These are phyloP conservation scores for Pterocles gutturalis DNA, from an alignment of 2,113 vertebrate species.

Conservation along the genomic window DNA sequence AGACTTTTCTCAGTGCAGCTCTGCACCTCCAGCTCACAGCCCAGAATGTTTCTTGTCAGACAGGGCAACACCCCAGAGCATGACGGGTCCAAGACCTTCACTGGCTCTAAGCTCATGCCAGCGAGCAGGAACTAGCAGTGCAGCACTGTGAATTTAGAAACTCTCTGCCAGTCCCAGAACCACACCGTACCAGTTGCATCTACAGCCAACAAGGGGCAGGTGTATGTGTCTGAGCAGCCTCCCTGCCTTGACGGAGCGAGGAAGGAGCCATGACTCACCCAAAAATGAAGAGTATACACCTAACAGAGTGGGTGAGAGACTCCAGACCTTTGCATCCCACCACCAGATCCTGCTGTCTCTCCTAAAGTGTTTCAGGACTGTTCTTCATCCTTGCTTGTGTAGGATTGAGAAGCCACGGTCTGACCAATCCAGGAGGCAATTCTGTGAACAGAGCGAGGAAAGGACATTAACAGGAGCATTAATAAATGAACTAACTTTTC, in stretches of 20 bases:
- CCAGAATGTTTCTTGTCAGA: not conserved
- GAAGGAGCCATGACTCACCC: not conserved
- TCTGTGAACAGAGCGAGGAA: not conserved
- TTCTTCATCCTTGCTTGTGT: not conserved
- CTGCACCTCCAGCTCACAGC: not conserved
- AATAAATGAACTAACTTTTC: constrained; percentile 39
- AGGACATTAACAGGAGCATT: not conserved
- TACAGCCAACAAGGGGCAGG: not conserved
- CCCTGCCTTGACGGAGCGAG: not conserved
- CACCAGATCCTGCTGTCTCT: not conserved
- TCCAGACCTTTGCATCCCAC: not conserved
- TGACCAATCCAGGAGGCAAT: not conserved
- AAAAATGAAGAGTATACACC: not conserved
- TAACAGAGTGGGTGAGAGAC: not conserved
- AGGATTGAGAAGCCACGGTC: not conserved
- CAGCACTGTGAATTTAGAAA: not conserved
- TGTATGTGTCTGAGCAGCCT: not conserved
- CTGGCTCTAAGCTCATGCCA: not conserved
- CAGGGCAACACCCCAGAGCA: not conserved
- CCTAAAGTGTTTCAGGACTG: not conserved
- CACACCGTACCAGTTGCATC: not conserved
- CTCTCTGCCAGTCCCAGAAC: not conserved
- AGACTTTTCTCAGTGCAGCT: not conserved
- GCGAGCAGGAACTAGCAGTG: not conserved
- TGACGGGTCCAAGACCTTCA: not conserved